These are phyloP conservation scores for Netelia melanura DNA, from an alignment of 2,888 invertebrate genomes.

Conservation along the genomic window DNA sequence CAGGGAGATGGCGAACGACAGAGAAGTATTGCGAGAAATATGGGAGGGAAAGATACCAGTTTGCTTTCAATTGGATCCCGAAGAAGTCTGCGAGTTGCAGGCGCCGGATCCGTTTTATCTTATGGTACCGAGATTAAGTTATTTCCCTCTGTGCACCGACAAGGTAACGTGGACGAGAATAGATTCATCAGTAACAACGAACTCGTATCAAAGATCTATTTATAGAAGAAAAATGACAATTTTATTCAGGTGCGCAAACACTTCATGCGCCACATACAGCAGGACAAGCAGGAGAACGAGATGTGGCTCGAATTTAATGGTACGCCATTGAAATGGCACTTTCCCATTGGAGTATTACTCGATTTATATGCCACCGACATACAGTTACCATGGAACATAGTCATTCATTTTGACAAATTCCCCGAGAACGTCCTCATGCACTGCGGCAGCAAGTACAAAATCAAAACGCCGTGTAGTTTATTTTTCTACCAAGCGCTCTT, in stretches of 20 bases:
- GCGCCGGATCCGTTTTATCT: conserved; percentile 97
- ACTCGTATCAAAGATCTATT: not conserved
- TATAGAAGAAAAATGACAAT: not conserved
- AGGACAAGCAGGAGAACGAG: conserved; percentile 91
- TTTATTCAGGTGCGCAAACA: conserved; percentile 92
- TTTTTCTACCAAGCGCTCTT: not conserved
- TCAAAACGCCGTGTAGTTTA: conserved; percentile 31
- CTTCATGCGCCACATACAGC: conserved; percentile 93
- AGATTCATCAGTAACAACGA: not conserved
- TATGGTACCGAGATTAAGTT: conserved; percentile 96
- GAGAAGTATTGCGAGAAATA: conserved; percentile 96
- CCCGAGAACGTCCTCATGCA: conserved; percentile 95
- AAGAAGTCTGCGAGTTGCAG: conserved; percentile 95
- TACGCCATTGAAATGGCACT: conserved; percentile 95
- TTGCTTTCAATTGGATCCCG: conserved; percentile 94
- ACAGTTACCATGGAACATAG: conserved; percentile 96
- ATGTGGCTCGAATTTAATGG: conserved; percentile 98
- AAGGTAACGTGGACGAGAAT: conserved; percentile 88
- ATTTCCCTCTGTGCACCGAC: conserved; percentile 97
- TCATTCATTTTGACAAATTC: conserved; percentile 97
- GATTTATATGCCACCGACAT: conserved; percentile 92
- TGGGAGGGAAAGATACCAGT: conserved; percentile 98
- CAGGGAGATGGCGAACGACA: conserved; percentile 94
- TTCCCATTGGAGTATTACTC: conserved; percentile 93
- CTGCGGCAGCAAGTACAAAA: conserved; percentile 91